Conservation (phyloP, 1,140 invertebrate genomes). For the Drosophila athabasca region DNA sequence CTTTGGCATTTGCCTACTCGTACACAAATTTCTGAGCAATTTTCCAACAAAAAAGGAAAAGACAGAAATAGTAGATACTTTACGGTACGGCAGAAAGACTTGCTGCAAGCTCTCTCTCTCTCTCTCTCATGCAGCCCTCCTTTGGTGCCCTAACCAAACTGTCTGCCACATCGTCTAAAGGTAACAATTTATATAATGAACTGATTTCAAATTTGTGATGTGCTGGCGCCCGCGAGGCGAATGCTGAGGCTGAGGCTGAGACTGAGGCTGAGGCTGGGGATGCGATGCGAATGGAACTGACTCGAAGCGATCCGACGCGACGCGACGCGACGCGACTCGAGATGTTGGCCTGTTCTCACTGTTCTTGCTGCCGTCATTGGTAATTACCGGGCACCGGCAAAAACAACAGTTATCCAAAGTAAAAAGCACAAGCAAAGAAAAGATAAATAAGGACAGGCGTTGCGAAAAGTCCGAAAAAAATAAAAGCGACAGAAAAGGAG, state of each 20-base stretch:
- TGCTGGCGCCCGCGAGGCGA: constrained; percentile 14
- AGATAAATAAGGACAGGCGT: constrained; percentile 15
- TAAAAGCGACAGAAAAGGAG: constrained; percentile 17
- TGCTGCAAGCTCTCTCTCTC: constrained; percentile 4
- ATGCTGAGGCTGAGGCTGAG: constrained; percentile 6
- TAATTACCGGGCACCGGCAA: constrained; percentile 42
- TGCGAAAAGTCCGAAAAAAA: constrained; percentile 13
- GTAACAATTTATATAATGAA: constrained; percentile 82
- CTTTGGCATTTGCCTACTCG: constrained; percentile 71
- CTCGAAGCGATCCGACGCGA: constrained; percentile 4
- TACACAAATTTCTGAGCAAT: constrained; percentile 70
- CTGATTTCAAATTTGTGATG: constrained; percentile 77
- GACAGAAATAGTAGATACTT: constrained; percentile 19
- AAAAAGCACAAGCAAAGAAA: constrained; percentile 27
- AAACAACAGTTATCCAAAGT: constrained; percentile 67
- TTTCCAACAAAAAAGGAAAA: constrained; percentile 14
- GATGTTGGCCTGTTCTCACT: constrained; percentile 32
- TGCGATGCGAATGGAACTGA: constrained; percentile 23
- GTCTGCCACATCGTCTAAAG: constrained; percentile 76
- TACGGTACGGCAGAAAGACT: constrained; percentile 32
- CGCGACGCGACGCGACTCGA: constrained; percentile 17
- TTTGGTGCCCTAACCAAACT: constrained; percentile 31
- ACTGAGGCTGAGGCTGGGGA: no score
- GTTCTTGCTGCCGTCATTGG: constrained; percentile 41
- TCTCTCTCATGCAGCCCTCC: constrained; percentile 12